Evolutionary conservation across 1,140 invertebrate genomes (phyloP), one percentile per base, ranked within the genome.

Genomic region (Megalonaias nervosa): DNA sequence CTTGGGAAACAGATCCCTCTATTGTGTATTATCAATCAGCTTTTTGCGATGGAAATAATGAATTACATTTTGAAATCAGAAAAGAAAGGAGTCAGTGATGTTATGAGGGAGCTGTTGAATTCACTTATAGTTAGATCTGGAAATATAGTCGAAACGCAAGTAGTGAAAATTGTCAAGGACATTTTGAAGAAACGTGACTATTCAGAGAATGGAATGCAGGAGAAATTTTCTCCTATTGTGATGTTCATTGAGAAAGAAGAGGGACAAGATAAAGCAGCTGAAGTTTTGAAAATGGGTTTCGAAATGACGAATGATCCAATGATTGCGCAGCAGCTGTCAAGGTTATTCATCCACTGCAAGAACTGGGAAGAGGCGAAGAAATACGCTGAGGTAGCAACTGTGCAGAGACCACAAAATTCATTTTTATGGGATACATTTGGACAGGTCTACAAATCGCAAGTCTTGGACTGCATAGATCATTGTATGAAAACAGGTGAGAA

Each of bases 341-440:
- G 84, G 67, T 69, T 82, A 64, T 85, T 79, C 69, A 85, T 85
- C 58, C 57, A 83, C n/a, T 59, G 66, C 19, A 72, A 80, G 48
- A 83, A 83, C 67, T 85, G 80, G 80, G 15, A n/a, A 19, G 62
- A 74, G 38, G 84, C 84, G 58, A 69, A 77, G 48, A 65, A 78
- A 23, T 83, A 74, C 77, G 80, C 84, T 11, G 74, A 75, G 55
- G 69, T 14, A 16, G 80, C 77, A 19, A 81, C 74, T n/a, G 26
- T 68, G 19, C 71, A 69, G 67, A 67, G 31, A 56, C 82, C 84
- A 1, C 64, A 73, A 3, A 82, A 76, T 66, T 85, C 84, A 23
- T 85, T 76, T 69, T 38, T 85, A n/a, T 82, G 80, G 74, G 82
- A 85, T 66, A 85, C 84, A 21, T 82, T 82, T 72, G 84, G 82